These are phyloP conservation scores for Byasa hedistus DNA, from an alignment of 2,888 invertebrate genomes.

Conservation along the genomic window DNA sequence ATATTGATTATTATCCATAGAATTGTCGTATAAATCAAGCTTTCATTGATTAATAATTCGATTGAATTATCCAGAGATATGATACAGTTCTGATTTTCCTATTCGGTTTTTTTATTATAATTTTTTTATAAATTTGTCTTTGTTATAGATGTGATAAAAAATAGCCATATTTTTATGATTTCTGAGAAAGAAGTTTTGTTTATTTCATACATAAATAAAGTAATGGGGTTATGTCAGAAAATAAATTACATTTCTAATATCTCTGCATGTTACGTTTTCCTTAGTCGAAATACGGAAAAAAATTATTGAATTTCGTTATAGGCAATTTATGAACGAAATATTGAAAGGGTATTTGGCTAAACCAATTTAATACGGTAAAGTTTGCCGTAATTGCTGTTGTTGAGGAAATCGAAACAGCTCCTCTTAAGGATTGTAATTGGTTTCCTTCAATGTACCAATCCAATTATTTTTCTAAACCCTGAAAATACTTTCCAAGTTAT, in stretches of 20 bases:
- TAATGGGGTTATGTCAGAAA: conserved; percentile 3
- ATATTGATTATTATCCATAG: too few relatives aligned
- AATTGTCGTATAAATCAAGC: too few relatives aligned
- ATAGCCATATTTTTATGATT: too few relatives aligned
- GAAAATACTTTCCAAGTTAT: conserved; percentile 65
- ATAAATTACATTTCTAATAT: conserved; percentile 10
- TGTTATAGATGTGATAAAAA: too few relatives aligned
- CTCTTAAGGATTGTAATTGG: conserved; percentile 71
- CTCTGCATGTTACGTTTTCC: conserved; percentile 7
- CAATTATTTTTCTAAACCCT: conserved; percentile 75
- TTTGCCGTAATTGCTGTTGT: conserved; percentile 64
- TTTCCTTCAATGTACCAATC: conserved; percentile 69
- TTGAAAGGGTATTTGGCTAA: conserved; percentile 52
- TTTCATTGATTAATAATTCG: too few relatives aligned
- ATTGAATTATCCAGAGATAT: too few relatives aligned
- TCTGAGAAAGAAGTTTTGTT: background rate
- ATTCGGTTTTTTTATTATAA: too few relatives aligned
- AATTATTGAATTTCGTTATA: conserved; percentile 47
- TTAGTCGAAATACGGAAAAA: conserved; percentile 6
- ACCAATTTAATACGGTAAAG: conserved; percentile 59
- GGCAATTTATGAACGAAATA: conserved; percentile 60
- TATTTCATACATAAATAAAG: background rate
- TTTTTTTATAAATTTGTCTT: too few relatives aligned
- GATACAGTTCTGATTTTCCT: too few relatives aligned
- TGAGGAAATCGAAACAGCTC: conserved; percentile 67